Conservation (phyloP, 2,888 invertebrate genomes). For the Ectobius pallidus region DNA sequence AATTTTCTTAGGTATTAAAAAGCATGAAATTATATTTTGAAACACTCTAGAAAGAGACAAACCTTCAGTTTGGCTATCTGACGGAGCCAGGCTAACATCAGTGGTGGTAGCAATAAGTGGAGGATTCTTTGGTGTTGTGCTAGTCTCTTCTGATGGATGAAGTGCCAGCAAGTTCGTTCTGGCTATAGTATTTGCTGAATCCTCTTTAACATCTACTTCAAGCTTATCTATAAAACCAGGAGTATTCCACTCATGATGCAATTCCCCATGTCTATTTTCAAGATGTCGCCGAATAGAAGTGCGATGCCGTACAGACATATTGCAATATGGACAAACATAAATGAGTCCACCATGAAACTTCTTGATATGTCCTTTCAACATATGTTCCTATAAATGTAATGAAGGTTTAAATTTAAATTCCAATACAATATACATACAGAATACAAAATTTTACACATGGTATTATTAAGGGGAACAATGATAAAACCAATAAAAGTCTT, state of each 20-base stretch:
- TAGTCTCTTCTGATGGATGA: not conserved
- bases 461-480: too few relatives aligned
- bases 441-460: too few relatives aligned
- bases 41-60: too few relatives aligned
- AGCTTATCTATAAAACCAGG: slow-evolving; percentile 16
- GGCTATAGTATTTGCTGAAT: not conserved
- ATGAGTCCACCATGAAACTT: slow-evolving; percentile 24
- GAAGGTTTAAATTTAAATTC: not conserved
- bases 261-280: slow-evolving; percentile 15
- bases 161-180: not conserved
- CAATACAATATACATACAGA: not conserved
- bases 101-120: not conserved
- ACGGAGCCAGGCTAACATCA: not conserved
- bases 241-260: slow-evolving; percentile 7
- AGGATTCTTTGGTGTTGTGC: not conserved
- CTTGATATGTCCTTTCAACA: slow-evolving; percentile 30
- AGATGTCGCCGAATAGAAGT: slow-evolving; percentile 27
- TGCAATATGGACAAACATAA: slow-evolving; percentile 29
- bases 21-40: too few relatives aligned
- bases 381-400: slow-evolving; percentile 16
- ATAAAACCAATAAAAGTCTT: too few relatives aligned
- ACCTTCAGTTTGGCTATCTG: not conserved
- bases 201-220: not conserved
- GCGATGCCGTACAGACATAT: slow-evolving; percentile 22
- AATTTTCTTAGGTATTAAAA: too few relatives aligned